Evolutionary conservation across 2,797 vertebrate species (phyloP).

Genomic region (Dromococcyx pavoninus): DNA sequence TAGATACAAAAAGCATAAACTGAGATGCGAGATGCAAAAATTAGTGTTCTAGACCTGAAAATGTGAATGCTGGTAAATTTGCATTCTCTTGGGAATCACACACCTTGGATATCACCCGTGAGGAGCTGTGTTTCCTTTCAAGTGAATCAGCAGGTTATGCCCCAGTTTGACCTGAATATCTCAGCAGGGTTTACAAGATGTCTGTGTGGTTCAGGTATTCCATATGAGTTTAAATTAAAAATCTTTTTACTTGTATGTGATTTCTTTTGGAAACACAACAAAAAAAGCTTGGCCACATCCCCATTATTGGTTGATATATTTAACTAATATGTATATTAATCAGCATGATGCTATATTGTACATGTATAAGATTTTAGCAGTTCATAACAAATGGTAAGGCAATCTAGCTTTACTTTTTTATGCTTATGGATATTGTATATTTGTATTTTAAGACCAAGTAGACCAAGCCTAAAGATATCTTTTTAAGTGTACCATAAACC

Average conservation of each 20-base stretch:
- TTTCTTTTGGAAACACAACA: neutral
- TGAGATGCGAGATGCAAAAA: neutral
- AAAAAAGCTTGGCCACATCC: slow-evolving; percentile 24
- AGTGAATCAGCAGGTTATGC: slow-evolving; percentile 8
- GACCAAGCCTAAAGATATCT: slow-evolving; percentile 69
- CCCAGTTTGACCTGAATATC: neutral
- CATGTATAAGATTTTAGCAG: slow-evolving; percentile 73
- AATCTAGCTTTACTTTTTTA: slow-evolving; percentile 72
- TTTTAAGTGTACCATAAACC: slow-evolving; percentile 63
- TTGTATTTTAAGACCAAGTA: slow-evolving; percentile 78
- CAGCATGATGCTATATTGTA: slow-evolving; percentile 74
- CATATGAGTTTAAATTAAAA: neutral
- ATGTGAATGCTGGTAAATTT: slow-evolving; percentile 33
- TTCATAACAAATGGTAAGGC: slow-evolving; percentile 71
- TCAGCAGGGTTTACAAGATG: slow-evolving; percentile 13
- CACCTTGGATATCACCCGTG: neutral
- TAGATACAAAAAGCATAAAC: neutral
- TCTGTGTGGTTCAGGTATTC: neutral
- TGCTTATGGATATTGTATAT: slow-evolving; percentile 76
- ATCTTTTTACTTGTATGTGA: slow-evolving; percentile 6
- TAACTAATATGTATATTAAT: slow-evolving; percentile 69
- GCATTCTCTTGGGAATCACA: neutral
- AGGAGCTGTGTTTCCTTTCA: neutral
- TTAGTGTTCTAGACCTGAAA: slow-evolving; percentile 28
- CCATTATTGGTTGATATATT: slow-evolving; percentile 15